These are phyloP conservation scores for Paratilapia polleni DNA, from an alignment of 2,113 vertebrate species.

Conservation along the genomic window DNA sequence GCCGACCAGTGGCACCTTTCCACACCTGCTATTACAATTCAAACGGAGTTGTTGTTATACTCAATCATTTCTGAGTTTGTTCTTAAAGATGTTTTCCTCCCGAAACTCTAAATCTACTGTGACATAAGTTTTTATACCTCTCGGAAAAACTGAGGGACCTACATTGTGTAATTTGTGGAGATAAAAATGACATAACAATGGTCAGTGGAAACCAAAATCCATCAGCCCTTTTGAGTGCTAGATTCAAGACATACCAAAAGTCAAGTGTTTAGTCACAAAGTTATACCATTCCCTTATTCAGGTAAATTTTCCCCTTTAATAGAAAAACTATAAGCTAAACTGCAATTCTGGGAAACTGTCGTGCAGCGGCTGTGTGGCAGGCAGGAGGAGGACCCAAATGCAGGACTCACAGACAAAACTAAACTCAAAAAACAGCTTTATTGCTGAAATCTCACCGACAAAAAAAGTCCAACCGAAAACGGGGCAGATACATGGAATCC, in stretches of 20 bases:
- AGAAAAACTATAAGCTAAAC: neutral
- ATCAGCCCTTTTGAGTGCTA: neutral
- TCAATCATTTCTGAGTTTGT: neutral
- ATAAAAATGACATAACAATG: neutral
- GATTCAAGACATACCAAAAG: neutral
- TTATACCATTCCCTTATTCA: neutral
- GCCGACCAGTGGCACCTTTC: neutral
- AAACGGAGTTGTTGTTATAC: neutral
- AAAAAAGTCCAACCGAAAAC: too few relatives aligned
- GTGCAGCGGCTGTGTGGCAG: too few relatives aligned
- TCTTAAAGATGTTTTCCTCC: neutral
- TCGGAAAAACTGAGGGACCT: neutral
- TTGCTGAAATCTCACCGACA: too few relatives aligned
- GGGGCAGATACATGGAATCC: too few relatives aligned
- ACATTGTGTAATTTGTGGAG: too few relatives aligned
- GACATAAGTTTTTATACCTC: neutral
- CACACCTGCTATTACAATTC: neutral
- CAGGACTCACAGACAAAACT: too few relatives aligned
- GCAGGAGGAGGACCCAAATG: too few relatives aligned
- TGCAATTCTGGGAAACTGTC: neutral
- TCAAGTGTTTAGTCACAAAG: neutral
- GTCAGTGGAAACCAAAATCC: too few relatives aligned
- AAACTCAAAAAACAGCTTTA: too few relatives aligned
- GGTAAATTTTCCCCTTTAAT: neutral
- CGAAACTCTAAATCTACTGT: neutral